A percentile compares a stretch with the other conserved stretches of the same genome.
Conservation (phyloP, 2,888 invertebrate species). For the Conus canariensis region DNA sequence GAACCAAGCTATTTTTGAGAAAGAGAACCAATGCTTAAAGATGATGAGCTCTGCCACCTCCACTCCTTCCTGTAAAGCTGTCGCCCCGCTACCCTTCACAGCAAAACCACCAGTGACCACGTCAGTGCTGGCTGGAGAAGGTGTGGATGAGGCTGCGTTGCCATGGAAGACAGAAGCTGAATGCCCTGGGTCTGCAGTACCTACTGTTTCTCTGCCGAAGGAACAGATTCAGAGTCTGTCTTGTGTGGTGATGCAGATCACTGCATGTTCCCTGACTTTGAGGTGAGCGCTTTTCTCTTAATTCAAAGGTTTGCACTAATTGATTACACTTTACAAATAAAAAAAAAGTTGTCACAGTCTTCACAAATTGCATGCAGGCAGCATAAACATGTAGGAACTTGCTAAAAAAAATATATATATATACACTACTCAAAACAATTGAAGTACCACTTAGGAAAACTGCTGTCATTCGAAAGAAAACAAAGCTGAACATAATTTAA, state of each 20-base stretch:
- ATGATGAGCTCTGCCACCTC: background rate
- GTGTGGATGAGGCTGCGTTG: background rate
- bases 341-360: too few relatives aligned
- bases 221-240: conserved; percentile 84
- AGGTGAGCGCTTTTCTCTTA: conserved; percentile 57
- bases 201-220: conserved; percentile 95
- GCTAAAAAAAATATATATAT: too few relatives aligned
- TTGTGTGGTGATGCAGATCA: conserved; percentile 65
- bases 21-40: conserved; percentile 62
- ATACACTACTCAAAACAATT: too few relatives aligned
- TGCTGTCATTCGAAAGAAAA: too few relatives aligned
- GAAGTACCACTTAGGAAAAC: too few relatives aligned
- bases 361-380: too few relatives aligned
- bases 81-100: background rate
- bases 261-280: conserved; percentile 68
- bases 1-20: background rate
- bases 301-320: too few relatives aligned
- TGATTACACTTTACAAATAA: too few relatives aligned
- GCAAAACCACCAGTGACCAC: background rate
- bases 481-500: too few relatives aligned
- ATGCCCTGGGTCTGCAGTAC: conserved; percentile 81
- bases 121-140: background rate
- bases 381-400: too few relatives aligned
- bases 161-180: conserved; percentile 65
- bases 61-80: background rate